These are phyloP conservation scores for Diogma glabrata DNA, from an alignment of 2,888 invertebrate genomes.

Conservation along the genomic window DNA sequence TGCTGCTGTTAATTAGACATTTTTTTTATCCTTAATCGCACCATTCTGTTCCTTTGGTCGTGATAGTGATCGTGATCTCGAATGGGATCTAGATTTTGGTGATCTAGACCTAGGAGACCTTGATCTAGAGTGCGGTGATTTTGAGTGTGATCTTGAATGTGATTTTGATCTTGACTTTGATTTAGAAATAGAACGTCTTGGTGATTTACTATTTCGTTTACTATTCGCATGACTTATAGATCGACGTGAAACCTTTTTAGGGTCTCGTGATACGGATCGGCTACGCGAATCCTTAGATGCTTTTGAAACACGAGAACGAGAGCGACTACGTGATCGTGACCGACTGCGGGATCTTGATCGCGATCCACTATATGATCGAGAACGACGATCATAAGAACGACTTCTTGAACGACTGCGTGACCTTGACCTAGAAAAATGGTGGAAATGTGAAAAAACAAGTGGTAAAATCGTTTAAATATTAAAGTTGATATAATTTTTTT, in stretches of 20 bases:
- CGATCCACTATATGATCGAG: constrained; percentile 36
- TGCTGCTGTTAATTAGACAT: too few relatives aligned
- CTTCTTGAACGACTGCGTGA: constrained; percentile 54
- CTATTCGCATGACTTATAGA: constrained; percentile 14
- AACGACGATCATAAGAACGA: constrained; percentile 43
- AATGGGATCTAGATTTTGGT: too few relatives aligned
- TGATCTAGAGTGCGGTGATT: too few relatives aligned
- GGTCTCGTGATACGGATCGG: constrained; percentile 8
- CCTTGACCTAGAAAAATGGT: constrained; percentile 18
- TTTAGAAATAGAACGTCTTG: constrained; percentile 10
- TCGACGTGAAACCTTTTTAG: neutral
- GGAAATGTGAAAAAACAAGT: too few relatives aligned
- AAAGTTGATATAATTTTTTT: too few relatives aligned
- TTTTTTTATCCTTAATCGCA: too few relatives aligned
- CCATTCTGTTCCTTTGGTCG: neutral
- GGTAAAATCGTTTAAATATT: too few relatives aligned
- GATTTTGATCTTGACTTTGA: constrained; percentile 5
- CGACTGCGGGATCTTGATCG: constrained; percentile 37
- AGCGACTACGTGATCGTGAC: constrained; percentile 23
- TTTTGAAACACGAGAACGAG: constrained; percentile 36
- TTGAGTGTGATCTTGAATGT: neutral
- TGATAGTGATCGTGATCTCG: neutral
- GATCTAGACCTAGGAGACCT: too few relatives aligned
- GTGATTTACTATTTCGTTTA: constrained; percentile 17
- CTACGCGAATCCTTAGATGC: neutral